Evolutionary conservation across 2,797 vertebrate genomes (phyloP).

Genomic region (Phataginus tricuspis): DNA sequence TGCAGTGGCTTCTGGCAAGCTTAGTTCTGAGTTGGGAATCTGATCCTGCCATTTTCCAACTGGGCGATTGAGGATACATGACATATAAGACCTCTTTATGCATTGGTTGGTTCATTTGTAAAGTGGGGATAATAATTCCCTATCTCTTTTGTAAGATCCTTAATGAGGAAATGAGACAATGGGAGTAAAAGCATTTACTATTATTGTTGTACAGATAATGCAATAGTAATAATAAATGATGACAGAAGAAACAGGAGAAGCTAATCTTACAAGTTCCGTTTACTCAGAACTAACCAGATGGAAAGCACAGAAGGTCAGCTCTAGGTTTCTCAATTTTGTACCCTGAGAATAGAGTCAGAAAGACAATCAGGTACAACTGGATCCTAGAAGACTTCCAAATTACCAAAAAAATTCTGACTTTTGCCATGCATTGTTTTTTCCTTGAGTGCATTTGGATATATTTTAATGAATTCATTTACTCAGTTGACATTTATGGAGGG

Average conservation of each 20-base stretch:
- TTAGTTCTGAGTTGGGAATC: background rate
- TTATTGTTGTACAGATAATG: conserved; percentile 53
- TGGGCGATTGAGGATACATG: background rate
- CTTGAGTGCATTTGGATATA: background rate
- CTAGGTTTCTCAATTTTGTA: background rate
- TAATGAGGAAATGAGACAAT: conserved; percentile 71
- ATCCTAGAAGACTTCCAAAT: background rate
- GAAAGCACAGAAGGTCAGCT: background rate
- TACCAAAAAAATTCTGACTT: background rate
- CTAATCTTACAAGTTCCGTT: background rate
- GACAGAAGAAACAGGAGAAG: conserved; percentile 39
- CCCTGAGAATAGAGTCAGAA: background rate
- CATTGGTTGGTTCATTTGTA: conserved; percentile 14
- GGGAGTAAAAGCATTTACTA: conserved; percentile 39
- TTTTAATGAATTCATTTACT: conserved; percentile 40
- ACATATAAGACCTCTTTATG: background rate
- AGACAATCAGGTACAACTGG: background rate
- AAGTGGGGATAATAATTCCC: conserved; percentile 46
- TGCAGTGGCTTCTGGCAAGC: background rate
- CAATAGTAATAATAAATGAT: conserved; percentile 58
- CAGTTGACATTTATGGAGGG: background rate
- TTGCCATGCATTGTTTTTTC: background rate
- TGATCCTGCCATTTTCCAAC: background rate
- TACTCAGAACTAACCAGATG: background rate
- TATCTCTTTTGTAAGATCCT: conserved; percentile 41